Conservation (phyloP, 30 jellyfish, hydroid and myxozoan species). For the Chrysaora quinquecirrha region DNA sequence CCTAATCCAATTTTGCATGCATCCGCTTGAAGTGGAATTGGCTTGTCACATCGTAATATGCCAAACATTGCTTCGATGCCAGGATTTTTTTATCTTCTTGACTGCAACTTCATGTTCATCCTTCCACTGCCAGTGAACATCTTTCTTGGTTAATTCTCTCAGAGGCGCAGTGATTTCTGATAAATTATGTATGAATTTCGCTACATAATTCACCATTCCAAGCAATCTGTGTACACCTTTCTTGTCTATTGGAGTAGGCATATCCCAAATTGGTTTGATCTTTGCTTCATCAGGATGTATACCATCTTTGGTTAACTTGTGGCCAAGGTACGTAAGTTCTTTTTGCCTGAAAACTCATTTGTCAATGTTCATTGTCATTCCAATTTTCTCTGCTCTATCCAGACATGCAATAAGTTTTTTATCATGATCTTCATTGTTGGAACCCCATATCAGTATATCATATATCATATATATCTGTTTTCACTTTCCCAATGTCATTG, state of each 20-base stretch:
- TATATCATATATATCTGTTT: slow-evolving; percentile 7
- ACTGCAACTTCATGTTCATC: too few relatives aligned
- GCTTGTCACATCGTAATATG: too few relatives aligned
- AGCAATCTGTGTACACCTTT: slow-evolving; percentile 25
- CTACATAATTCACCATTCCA: slow-evolving; percentile 45
- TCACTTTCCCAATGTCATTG: slow-evolving; percentile 5
- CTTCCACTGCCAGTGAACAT: not conserved
- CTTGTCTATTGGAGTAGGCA: slow-evolving; percentile 24
- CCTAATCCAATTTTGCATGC: too few relatives aligned
- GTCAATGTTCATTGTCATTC: slow-evolving; percentile 2
- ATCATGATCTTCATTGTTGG: slow-evolving; percentile 13
- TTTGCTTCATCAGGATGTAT: slow-evolving; percentile 13
- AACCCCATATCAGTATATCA: slow-evolving; percentile 24
- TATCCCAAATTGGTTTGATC: slow-evolving; percentile 24
- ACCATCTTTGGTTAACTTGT: not conserved
- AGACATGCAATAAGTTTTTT: not conserved
- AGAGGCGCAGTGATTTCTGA: slow-evolving; percentile 31
- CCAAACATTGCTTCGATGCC: too few relatives aligned
- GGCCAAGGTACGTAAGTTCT: slow-evolving; percentile 11
- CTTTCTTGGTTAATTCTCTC: slow-evolving; percentile 17
- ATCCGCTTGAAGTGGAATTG: too few relatives aligned
- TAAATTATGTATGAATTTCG: not conserved
- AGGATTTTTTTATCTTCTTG: too few relatives aligned
- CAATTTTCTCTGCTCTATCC: slow-evolving; percentile 15
- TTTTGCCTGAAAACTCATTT: slow-evolving; percentile 10